Conservation (phyloP, 1,140 invertebrate genomes). For the Lethocerus indicus region DNA sequence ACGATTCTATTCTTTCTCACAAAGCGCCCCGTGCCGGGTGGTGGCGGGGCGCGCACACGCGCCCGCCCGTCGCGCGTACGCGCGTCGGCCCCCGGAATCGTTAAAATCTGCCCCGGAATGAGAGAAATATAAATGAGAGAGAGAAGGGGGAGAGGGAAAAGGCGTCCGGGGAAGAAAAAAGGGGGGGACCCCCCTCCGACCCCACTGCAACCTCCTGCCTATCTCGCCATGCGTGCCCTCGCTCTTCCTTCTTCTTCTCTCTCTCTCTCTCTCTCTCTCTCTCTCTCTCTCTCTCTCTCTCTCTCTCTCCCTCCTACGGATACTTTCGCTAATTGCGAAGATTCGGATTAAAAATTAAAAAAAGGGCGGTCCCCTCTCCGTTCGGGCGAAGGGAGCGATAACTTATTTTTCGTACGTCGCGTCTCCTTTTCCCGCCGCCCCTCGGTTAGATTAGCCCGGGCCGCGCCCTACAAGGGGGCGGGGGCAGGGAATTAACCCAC, state of each 20-base stretch:
- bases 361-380: background rate
- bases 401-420: background rate
- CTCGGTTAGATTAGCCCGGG: too few species aligned
- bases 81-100: constrained; percentile 18
- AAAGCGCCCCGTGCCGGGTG: too few species aligned
- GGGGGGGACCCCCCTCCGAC: constrained; percentile 6
- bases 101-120: constrained; percentile 21
- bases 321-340: constrained; percentile 16
- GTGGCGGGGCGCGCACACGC: too few species aligned
- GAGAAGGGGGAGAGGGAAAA: too few species aligned
- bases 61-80: too few species aligned
- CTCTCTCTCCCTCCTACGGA: constrained; percentile 5
- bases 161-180: constrained; percentile 15
- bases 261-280: background rate
- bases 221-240: constrained; percentile 6
- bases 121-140: constrained; percentile 20
- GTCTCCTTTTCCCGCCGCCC: background rate
- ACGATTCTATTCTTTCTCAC: constrained; percentile 17
- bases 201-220: background rate
- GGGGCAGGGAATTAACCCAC: too few species aligned
- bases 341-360: constrained; percentile 15
- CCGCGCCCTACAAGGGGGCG: too few species aligned
- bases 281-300: background rate
- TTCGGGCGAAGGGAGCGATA: too few species aligned
- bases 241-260: background rate